These are phyloP conservation scores for Aphelenchoides fujianensis DNA, from an alignment of 1,140 invertebrate genomes.

Conservation along the genomic window DNA sequence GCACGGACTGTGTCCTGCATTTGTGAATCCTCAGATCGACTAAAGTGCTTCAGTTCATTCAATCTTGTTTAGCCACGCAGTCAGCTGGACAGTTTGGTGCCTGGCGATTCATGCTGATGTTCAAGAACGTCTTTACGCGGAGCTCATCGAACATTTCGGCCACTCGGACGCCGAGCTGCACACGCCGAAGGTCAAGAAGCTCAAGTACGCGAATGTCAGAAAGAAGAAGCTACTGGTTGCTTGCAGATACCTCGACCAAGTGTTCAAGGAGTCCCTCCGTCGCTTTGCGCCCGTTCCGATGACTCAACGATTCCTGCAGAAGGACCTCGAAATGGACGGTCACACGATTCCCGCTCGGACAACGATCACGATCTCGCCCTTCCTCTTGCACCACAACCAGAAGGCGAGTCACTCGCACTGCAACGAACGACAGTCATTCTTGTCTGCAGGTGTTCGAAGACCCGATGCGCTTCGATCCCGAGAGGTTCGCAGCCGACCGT, in stretches of 20 bases:
- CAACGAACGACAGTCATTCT: background rate
- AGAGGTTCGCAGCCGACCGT: slow-evolving; percentile 20
- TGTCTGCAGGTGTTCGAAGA: slow-evolving; percentile 23
- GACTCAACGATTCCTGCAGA: background rate
- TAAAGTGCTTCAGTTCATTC: no score
- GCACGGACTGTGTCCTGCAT: background rate
- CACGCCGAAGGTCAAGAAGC: slow-evolving; percentile 12
- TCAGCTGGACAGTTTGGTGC: slow-evolving; percentile 37
- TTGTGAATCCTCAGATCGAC: background rate
- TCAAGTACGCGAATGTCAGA: slow-evolving; percentile 25
- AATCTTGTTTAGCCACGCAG: slow-evolving; percentile 23
- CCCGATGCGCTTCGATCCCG: slow-evolving; percentile 31
- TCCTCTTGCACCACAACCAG: slow-evolving; percentile 7
- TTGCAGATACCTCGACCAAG: background rate
- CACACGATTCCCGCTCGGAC: background rate
- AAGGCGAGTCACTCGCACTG: background rate
- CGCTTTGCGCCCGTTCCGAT: slow-evolving; percentile 23
- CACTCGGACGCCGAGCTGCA: slow-evolving; percentile 5
- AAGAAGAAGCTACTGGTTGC: no score
- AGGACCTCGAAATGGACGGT: slow-evolving; percentile 1
- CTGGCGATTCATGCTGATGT: slow-evolving; percentile 35
- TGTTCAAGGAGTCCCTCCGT: slow-evolving; percentile 3
- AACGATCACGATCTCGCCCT: background rate
- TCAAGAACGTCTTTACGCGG: slow-evolving; percentile 33
- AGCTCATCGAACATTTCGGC: slow-evolving; percentile 34